Evolutionary conservation across 2,797 vertebrate genomes (phyloP), one percentile per base, ranked within the genome.

Genomic region (Sebastes nivosus): DNA sequence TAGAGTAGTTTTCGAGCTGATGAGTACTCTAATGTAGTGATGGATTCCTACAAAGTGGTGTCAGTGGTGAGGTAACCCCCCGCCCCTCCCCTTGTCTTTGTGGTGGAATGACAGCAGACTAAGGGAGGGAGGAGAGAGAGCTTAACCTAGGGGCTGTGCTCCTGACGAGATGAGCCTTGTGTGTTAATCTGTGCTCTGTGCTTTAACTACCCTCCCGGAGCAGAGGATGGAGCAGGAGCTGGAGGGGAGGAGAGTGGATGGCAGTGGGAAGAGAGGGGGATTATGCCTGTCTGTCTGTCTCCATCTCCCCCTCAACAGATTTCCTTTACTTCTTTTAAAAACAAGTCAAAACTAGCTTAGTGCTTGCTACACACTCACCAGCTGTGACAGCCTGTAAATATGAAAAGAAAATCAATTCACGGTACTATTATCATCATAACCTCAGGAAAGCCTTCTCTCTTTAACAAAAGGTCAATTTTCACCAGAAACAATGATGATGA

Each of bases 131-230:
- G 67, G 69, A 27, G 58, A 42, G 71, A 61, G 73, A 81, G 84
- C 81, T 94, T 92, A 92, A 91, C 88, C 84, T 52, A 57, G 79
- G 59, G 59, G 75, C 80, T 63, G 77, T 34, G 58, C 88, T 87
- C 72, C 84, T 88, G 90, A 92, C 55, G 77, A 90, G 91, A 94
- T 93, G 92, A 94, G 90, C 82, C 67, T 20, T 64, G 46, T 81
- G 81, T 86, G 70, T 88, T 95, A 94, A 95, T 94, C 94, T 90
- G 88, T 59, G 80, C 85, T 90, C 76, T 74, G 76, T 80, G 66
- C 86, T 86, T 92, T 88, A 93, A 90, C 90, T 81, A 85, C 80
- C 68, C 70, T 76, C 77, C 70, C 63, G 36, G 52, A 81, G 57
- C 58, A 61, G 32, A 78, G 63, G 76, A 57, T n/a, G 16, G 42